Conservation (phyloP, 2,888 invertebrate genomes). For the Lacanobia wlatinum region DNA sequence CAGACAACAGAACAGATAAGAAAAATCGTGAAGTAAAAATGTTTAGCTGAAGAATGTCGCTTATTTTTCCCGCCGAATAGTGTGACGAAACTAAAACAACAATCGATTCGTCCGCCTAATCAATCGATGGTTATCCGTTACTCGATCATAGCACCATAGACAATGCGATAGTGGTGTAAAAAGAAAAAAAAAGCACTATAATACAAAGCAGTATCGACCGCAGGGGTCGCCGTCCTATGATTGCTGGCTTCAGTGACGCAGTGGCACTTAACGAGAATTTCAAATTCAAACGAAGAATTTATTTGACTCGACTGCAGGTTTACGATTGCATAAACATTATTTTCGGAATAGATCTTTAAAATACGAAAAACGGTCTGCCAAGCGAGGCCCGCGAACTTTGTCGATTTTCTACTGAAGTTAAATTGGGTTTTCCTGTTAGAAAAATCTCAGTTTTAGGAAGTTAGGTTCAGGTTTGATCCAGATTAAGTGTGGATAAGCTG, state of each 20-base stretch:
- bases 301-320: constrained; percentile 56
- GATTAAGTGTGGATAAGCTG: neutral
- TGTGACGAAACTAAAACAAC: constrained; percentile 52
- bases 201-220: constrained; percentile 79
- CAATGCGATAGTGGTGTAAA: constrained; percentile 46
- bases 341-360: constrained; percentile 23
- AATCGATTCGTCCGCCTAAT: constrained; percentile 43
- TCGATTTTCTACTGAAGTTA: constrained; percentile 17
- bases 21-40: constrained; percentile 17
- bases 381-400: constrained; percentile 15
- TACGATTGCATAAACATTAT: constrained; percentile 33
- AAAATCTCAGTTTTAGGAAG: constrained; percentile 19
- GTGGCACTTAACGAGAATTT: constrained; percentile 72
- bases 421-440: constrained; percentile 38
- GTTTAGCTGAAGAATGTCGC: constrained; percentile 9
- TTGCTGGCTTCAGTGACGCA: constrained; percentile 75
- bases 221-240: constrained; percentile 85
- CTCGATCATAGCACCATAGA: constrained; percentile 42
- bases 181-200: constrained; percentile 44
- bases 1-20: constrained; percentile 39
- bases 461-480: neutral
- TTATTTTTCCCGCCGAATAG: constrained; percentile 26
- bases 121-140: constrained; percentile 53
- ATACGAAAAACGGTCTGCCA: constrained; percentile 3
- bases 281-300: constrained; percentile 68